Percentiles rank a stretch among this genome's conserved stretches.
phyloP scores from a whole-genome alignment of 2,797 vertebrate genomes.

The Alfaro cultratus region DNA sequence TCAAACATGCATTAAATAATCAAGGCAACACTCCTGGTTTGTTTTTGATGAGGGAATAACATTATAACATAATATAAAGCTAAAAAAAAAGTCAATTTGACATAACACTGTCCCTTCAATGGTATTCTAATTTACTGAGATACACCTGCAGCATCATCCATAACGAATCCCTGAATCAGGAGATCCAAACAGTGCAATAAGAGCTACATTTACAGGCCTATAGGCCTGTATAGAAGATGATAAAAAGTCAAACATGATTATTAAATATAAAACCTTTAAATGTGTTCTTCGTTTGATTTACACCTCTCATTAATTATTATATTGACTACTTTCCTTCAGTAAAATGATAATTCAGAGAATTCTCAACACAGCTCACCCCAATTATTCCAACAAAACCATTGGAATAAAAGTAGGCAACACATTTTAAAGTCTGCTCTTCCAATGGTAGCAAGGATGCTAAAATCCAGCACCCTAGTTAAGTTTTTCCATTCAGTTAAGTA shows the following conservation, averaged over 20 bases:
- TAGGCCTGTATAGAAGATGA: slow-evolving; percentile 20
- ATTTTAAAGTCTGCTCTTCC: slow-evolving; percentile 1
- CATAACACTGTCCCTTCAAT: not conserved
- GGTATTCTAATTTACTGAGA: not conserved
- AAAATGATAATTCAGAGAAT: slow-evolving; percentile 6
- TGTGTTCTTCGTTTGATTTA: not conserved
- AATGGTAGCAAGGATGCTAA: slow-evolving; percentile 13
- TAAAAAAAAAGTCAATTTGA: too few species aligned
- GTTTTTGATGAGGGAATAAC: too few species aligned
- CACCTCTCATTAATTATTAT: slow-evolving; percentile 4
- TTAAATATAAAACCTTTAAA: slow-evolving; percentile 10
- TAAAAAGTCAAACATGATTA: not conserved
- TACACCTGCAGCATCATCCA: not conserved
- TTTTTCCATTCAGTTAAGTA: slow-evolving; percentile 82
- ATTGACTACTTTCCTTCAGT: not conserved
- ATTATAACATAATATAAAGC: too few species aligned
- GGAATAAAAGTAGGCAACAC: not conserved
- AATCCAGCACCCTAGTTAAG: not conserved
- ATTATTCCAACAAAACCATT: not conserved
- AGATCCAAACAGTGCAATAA: slow-evolving; percentile 42
- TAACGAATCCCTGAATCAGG: not conserved
- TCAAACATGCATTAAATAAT: too few species aligned
- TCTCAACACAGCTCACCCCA: not conserved
- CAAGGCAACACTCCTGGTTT: too few species aligned
- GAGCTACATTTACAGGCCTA: slow-evolving; percentile 46